Evolutionary conservation across 2,888 invertebrate species (phyloP), one percentile per base, ranked within the genome.

Genomic region (Hartigia nigra): DNA sequence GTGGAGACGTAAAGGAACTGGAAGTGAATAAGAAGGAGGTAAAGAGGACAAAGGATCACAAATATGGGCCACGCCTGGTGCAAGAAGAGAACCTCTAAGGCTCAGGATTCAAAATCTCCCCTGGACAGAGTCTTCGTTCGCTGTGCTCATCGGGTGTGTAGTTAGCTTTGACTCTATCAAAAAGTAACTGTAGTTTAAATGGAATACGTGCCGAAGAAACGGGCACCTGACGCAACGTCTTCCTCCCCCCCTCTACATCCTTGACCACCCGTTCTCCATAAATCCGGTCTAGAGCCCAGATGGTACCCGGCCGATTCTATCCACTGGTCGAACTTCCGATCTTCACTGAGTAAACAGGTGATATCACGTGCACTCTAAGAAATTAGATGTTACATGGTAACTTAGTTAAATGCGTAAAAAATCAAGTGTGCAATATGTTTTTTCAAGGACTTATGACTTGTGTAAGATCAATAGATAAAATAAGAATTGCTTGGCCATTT

Each of bases 51-150:
- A 12, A 72, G 72, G 72, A 72, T 31, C 9, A 34, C 0, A 86
- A 55, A 55, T 14, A 91, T 92, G 91, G 92, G 92, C 80, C 91
- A 92, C 79, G 91, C 91, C 70, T 92, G 91, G 91, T 91, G 92
- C 88, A 92, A 90, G 84, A 91, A 91, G 81, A 89, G 88, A 81
- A 88, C 91, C 70, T 85, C 87, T 77, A 90, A 89, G 86, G 90
- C 90, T 37, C 91, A 91, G 82, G 91, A 92, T 81, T 91, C 92
- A n/a, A 92, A 92, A 83, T 92, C 92, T 3, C 91, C 92, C 37
- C 82, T 92, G 82, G 92, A 92, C 81, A 86, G 92, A 69, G 91
- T 91, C 75, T 91, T 92, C 79, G 87, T 92, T 5, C 88, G 90
- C 39, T 92, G 92, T 80, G 91, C 91, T 11, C 91, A 91, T 81